Percentiles rank a stretch among this genome's conserved stretches.
phyloP scores from a whole-genome alignment of 2,888 invertebrate species.

The Amiota minor region DNA sequence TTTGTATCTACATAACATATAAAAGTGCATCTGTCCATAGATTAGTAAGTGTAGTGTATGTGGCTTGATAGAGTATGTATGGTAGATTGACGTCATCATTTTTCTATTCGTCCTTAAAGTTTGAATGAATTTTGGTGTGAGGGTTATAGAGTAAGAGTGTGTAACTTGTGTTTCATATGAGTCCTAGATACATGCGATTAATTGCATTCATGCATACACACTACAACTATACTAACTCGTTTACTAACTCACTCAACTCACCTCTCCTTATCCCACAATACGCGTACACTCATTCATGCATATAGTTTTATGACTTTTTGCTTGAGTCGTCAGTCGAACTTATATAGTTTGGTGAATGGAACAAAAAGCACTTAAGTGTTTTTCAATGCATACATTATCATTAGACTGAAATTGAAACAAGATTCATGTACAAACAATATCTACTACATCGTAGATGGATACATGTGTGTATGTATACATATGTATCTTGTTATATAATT shows the following conservation, averaged over 20 bases:
- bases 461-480: no score
- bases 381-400: conserved; percentile 24
- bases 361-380: conserved; percentile 22
- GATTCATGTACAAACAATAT: background rate
- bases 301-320: conserved; percentile 19
- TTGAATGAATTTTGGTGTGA: background rate
- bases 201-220: conserved; percentile 35
- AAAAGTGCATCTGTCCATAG: no score
- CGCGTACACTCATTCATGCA: conserved; percentile 30
- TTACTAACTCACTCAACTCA: background rate
- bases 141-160: background rate
- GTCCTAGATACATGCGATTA: conserved; percentile 31
- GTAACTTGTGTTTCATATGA: conserved; percentile 10
- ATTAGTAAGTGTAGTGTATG: background rate
- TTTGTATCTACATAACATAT: no score
- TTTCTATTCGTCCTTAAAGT: no score
- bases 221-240: background rate
- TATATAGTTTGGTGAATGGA: background rate
- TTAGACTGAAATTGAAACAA: conserved; percentile 17
- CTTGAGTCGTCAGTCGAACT: background rate
- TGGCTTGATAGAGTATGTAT: background rate
- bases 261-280: no score
- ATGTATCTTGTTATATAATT: background rate
- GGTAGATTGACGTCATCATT: no score
- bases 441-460: no score